phyloP scores from a whole-genome alignment of 2,113 vertebrate genomes.

The Caretta caretta region DNA sequence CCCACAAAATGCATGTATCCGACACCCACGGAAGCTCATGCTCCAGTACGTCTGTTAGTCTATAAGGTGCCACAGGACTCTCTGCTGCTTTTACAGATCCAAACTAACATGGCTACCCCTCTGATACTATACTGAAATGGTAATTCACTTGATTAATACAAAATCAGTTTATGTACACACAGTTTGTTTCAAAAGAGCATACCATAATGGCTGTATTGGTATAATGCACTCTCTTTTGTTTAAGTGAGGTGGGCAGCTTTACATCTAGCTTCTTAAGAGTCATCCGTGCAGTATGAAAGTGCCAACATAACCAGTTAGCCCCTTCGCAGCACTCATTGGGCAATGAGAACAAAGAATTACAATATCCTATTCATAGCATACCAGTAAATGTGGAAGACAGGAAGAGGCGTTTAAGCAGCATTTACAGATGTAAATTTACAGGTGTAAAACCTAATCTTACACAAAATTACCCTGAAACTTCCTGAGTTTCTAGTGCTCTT shows the following conservation, averaged over 20 bases:
- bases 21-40: too few species aligned
- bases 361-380: rapidly evolving
- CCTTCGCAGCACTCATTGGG: too few species aligned
- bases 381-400: neutral
- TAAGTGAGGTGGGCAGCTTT: neutral
- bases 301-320: neutral
- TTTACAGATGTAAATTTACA: neutral
- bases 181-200: rapidly evolving
- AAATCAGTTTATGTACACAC: rapidly evolving
- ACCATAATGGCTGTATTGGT: rapidly evolving
- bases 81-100: too few species aligned
- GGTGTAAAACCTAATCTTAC: neutral
- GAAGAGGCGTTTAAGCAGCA: neutral
- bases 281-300: rapidly evolving
- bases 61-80: too few species aligned
- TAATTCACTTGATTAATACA: neutral
- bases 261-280: neutral
- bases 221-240: rapidly evolving
- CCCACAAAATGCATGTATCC: too few species aligned
- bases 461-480: neutral
- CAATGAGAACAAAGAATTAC: neutral
- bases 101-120: too few species aligned
- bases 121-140: neutral
- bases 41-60: too few species aligned
- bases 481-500: neutral